Evolutionary conservation across 2,113 vertebrate genomes (phyloP).

Genomic region (Paramormyrops kingsleyae): DNA sequence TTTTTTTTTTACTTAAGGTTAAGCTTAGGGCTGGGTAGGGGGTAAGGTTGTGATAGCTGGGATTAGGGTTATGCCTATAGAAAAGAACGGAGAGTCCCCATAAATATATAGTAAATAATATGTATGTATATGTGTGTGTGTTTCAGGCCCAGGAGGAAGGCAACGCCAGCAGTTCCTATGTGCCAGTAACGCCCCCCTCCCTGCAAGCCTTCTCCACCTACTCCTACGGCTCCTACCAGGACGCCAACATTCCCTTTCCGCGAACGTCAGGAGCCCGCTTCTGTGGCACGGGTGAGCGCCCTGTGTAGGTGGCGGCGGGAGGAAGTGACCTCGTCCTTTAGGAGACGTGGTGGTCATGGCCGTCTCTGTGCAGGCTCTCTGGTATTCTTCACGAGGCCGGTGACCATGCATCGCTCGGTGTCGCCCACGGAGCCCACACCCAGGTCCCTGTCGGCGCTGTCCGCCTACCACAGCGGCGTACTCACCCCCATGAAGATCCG

Average conservation of each 20-base stretch:
- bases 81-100: too few species aligned
- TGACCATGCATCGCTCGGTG: constrained; percentile 85
- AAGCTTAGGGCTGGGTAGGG: too few species aligned
- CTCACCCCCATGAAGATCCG: constrained; percentile 97
- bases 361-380: constrained; percentile 67
- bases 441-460: constrained; percentile 90
- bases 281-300: constrained; percentile 78
- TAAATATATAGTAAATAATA: too few species aligned
- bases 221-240: constrained; percentile 94
- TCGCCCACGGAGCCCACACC: constrained; percentile 89
- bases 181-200: constrained; percentile 73
- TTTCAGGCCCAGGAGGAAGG: constrained; percentile 85
- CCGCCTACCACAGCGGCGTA: constrained; percentile 89
- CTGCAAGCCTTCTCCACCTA: constrained; percentile 87
- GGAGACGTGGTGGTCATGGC: not conserved
- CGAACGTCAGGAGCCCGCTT: constrained; percentile 96
- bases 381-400: constrained; percentile 92
- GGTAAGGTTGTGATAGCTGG: too few species aligned
- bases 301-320: not conserved
- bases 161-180: constrained; percentile 71
- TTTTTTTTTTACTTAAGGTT: too few species aligned
- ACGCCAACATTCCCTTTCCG: constrained; percentile 96
- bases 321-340: not conserved
- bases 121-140: not conserved
- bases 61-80: too few species aligned